Conservation (phyloP, 1,140 invertebrate species). For the Drosophila tropicalis region DNA sequence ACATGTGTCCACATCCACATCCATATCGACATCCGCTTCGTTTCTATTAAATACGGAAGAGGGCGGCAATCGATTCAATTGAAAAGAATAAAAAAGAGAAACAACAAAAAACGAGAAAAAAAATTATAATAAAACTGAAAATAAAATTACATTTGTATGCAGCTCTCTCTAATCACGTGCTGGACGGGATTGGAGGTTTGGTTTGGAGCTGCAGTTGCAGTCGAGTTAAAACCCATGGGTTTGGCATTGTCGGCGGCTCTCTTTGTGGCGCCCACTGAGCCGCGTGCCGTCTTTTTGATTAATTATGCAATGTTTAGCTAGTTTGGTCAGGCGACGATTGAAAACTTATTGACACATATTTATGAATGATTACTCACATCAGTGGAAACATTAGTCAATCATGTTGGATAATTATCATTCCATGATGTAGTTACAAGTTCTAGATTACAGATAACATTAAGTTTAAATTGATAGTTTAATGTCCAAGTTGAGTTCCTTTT, state of each 20-base stretch:
- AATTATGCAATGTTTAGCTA: conserved; percentile 63
- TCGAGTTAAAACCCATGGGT: not conserved
- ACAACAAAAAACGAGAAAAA: not conserved
- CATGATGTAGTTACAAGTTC: not conserved
- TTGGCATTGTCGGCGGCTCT: conserved; percentile 62
- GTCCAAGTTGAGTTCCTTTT: no score
- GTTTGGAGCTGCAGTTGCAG: conserved; percentile 4
- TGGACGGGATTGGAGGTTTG: conserved; percentile 50
- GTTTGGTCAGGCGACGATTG: conserved; percentile 19
- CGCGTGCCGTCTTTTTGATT: conserved; percentile 76
- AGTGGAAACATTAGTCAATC: not conserved
- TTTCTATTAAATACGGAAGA: conserved; percentile 76
- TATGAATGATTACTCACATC: not conserved
- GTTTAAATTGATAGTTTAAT: no score
- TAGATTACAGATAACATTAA: no score
- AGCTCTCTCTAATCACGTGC: conserved; percentile 35
- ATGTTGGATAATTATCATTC: not conserved
- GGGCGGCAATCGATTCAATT: conserved; percentile 55
- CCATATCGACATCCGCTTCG: conserved; percentile 50
- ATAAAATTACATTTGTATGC: conserved; percentile 59
- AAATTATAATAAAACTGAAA: not conserved
- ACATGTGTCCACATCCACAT: conserved; percentile 62
- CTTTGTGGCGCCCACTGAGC: conserved; percentile 74
- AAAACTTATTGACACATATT: conserved; percentile 34
- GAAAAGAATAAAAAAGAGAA: conserved; percentile 11